Evolutionary conservation across 2,113 vertebrate species (phyloP).

Genomic region (Austrofundulus limnaeus): DNA sequence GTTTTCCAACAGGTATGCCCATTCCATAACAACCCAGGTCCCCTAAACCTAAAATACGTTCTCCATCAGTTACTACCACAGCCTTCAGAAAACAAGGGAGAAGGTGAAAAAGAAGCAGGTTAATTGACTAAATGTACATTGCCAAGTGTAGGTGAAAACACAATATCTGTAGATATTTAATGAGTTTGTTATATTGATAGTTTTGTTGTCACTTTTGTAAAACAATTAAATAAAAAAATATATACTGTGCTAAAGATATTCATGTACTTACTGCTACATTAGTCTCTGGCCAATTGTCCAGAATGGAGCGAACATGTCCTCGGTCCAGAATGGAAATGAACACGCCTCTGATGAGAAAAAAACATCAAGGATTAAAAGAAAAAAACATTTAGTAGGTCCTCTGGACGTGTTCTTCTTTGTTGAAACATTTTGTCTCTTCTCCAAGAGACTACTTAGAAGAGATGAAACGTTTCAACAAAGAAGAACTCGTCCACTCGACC

Average conservation of each 20-base stretch:
- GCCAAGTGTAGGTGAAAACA: neutral
- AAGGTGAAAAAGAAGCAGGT: neutral
- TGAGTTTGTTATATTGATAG: too few relatives aligned
- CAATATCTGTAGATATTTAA: neutral
- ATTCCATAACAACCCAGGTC: conserved; percentile 97
- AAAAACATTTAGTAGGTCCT: too few relatives aligned
- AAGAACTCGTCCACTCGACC: too few relatives aligned
- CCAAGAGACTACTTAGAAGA: too few relatives aligned
- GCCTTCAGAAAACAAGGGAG: conserved; percentile 78
- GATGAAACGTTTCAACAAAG: too few relatives aligned
- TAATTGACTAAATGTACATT: neutral
- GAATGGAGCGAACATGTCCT: conserved; percentile 93
- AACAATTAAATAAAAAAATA: too few relatives aligned
- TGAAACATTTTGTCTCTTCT: too few relatives aligned
- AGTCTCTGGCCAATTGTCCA: conserved; percentile 97
- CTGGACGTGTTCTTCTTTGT: too few relatives aligned
- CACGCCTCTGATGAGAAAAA: conserved; percentile 83
- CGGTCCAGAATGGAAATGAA: conserved; percentile 96
- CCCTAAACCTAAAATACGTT: conserved; percentile 94
- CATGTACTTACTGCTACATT: conserved; percentile 84
- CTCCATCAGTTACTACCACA: conserved; percentile 95
- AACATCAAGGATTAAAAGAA: neutral
- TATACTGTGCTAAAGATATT: neutral
- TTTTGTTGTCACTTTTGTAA: too few relatives aligned
- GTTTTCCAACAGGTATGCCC: conserved; percentile 96